Evolutionary conservation across 2,113 vertebrate genomes (phyloP).

Genomic region (Choloepus hoffmanni): DNA sequence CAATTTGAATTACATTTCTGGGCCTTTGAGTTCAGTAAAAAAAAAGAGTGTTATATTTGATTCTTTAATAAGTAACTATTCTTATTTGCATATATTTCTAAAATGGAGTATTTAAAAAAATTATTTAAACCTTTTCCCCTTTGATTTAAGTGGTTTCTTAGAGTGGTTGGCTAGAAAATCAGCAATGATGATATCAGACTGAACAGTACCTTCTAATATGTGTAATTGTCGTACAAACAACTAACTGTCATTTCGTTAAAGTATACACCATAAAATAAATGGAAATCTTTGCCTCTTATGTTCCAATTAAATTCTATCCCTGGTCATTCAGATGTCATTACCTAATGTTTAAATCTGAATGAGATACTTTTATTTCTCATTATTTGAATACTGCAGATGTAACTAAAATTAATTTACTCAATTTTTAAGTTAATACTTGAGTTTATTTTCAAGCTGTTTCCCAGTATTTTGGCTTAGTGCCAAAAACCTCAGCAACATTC

Average conservation of each 20-base stretch:
- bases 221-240: neutral
- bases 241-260: neutral
- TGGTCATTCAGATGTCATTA: neutral
- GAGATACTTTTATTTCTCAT: neutral
- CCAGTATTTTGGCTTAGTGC: neutral
- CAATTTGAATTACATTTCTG: neutral
- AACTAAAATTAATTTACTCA: neutral
- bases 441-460: neutral
- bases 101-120: neutral
- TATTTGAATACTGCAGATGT: conserved; percentile 6
- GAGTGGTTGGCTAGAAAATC: neutral
- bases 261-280: neutral
- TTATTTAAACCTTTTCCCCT: neutral
- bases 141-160: neutral
- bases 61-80: conserved; percentile 44
- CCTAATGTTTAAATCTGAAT: neutral
- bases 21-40: neutral
- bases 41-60: neutral
- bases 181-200: neutral
- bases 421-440: neutral
- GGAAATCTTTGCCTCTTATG: neutral
- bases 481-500: neutral
- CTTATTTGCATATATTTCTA: neutral
- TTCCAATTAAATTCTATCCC: neutral
- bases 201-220: neutral